These are phyloP conservation scores for Cremastinae sp. DNA, from an alignment of 2,888 invertebrate genomes.

Conservation along the genomic window DNA sequence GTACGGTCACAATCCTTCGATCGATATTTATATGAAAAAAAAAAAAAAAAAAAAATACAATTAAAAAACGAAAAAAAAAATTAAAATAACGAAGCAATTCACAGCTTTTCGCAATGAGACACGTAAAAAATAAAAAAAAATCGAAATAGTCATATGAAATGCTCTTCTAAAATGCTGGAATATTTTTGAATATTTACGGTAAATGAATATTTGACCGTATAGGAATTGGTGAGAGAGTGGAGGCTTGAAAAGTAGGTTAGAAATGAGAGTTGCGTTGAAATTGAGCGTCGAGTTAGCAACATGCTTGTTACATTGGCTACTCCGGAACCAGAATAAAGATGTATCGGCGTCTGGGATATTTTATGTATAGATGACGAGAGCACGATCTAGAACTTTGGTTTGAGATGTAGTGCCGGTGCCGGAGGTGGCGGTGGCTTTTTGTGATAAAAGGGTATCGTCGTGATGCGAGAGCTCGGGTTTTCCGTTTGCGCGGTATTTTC, in stretches of 20 bases:
- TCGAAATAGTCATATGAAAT: too few relatives aligned
- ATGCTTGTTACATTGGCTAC: not conserved
- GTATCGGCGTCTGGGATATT: not conserved
- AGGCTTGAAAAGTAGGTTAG: too few relatives aligned
- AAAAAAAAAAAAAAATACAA: constrained; percentile 9
- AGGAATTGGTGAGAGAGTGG: too few relatives aligned
- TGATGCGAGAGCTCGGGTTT: not conserved
- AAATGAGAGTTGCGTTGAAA: too few relatives aligned
- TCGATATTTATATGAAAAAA: constrained; percentile 18
- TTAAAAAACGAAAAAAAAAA: not conserved
- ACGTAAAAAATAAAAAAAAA: constrained; percentile 9
- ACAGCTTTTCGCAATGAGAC: constrained; percentile 19
- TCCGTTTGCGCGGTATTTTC: constrained; percentile 37
- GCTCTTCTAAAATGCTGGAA: too few relatives aligned
- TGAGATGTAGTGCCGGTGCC: constrained; percentile 72
- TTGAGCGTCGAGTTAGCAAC: too few relatives aligned
- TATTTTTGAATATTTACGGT: too few relatives aligned
- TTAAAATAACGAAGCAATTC: constrained; percentile 1
- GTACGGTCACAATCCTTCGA: constrained; percentile 52
- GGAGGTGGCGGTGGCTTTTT: constrained; percentile 79
- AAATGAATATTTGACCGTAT: too few relatives aligned
- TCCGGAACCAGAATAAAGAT: not conserved
- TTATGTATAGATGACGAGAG: too few relatives aligned
- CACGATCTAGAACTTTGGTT: constrained; percentile 71
- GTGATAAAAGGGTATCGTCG: constrained; percentile 71